phyloP scores from a whole-genome alignment of 2,797 vertebrate genomes.

The Pseudocheirus occidentalis region DNA sequence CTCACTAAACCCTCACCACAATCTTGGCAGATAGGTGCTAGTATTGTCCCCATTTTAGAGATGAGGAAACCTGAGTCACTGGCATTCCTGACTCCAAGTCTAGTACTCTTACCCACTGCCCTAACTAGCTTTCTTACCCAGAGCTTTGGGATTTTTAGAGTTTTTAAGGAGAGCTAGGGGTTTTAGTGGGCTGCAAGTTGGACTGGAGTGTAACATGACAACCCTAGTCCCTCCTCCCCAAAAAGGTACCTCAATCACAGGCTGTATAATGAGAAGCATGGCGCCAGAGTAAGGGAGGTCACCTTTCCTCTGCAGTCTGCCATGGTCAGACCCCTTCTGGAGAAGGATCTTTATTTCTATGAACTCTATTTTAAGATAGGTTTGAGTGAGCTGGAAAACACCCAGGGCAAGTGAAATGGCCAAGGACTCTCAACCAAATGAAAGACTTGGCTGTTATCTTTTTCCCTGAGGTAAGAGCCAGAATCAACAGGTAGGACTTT shows the following conservation, averaged over 20 bases:
- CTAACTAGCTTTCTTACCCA: not conserved
- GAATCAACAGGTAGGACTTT: not conserved
- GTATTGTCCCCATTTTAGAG: not conserved
- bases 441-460: not conserved
- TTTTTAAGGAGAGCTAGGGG: not conserved
- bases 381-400: not conserved
- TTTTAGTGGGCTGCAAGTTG: not conserved
- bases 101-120: not conserved
- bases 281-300: not conserved
- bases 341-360: not conserved
- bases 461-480: not conserved
- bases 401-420: not conserved
- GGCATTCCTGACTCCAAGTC: not conserved
- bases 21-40: not conserved
- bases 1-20: not conserved
- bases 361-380: not conserved
- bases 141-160: not conserved
- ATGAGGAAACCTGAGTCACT: not conserved
- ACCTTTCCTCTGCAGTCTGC: not conserved
- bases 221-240: not conserved
- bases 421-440: not conserved
- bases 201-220: not conserved
- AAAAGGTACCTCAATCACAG: not conserved
- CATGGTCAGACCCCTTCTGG: not conserved
- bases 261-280: not conserved